These are phyloP conservation scores for Ophion ventricosus DNA, from an alignment of 2,888 invertebrate species.

Conservation along the genomic window DNA sequence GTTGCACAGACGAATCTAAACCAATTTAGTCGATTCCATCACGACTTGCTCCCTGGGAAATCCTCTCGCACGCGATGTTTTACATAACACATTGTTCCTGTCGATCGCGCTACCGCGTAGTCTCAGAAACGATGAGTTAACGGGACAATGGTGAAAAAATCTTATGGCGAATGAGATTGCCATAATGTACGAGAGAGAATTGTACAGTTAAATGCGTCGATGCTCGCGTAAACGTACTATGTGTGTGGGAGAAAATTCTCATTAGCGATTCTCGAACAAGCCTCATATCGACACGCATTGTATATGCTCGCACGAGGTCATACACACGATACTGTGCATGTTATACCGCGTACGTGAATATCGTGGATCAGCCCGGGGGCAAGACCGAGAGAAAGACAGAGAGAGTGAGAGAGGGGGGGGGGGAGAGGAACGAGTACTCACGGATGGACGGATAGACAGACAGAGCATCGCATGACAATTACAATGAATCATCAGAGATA, in stretches of 20 bases:
- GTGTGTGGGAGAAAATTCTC: conserved; percentile 64
- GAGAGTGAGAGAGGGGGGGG: conserved; percentile 48
- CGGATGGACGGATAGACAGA: conserved; percentile 66
- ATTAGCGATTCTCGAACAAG: conserved; percentile 62
- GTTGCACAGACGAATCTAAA: not conserved
- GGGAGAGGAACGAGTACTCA: conserved; percentile 61
- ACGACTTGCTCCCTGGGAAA: conserved; percentile 6
- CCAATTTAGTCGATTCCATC: conserved; percentile 40
- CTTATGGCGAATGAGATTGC: conserved; percentile 22
- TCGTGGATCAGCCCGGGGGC: conserved; percentile 56
- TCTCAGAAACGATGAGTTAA: conserved; percentile 1
- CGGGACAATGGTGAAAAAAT: conserved; percentile 4
- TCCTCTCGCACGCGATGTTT: not conserved
- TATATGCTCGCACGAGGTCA: conserved; percentile 25
- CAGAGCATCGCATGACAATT: conserved; percentile 75
- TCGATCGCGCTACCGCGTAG: not conserved
- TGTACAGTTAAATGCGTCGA: conserved; percentile 2
- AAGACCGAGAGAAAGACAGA: conserved; percentile 46
- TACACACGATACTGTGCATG: conserved; percentile 48
- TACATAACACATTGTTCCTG: conserved; percentile 7
- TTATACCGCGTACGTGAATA: conserved; percentile 42
- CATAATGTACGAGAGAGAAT: not conserved
- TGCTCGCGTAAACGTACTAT: conserved; percentile 3
- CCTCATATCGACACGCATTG: conserved; percentile 62
- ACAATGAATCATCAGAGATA: conserved; percentile 78